phyloP scores from a whole-genome alignment of 2,113 vertebrate species.

The Fulica atra region DNA sequence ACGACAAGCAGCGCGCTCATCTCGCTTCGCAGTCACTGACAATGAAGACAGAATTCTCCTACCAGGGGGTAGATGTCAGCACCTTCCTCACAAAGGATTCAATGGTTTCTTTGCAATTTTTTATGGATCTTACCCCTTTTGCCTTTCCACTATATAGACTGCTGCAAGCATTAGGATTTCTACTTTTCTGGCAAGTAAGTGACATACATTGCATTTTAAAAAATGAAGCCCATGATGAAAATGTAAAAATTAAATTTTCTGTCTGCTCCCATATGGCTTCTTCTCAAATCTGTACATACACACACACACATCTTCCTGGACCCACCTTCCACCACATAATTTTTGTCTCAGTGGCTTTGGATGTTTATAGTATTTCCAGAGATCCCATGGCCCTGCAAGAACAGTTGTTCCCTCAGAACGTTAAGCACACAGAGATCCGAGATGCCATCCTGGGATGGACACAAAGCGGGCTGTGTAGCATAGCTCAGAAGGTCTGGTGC shows the following conservation, averaged over 20 bases:
- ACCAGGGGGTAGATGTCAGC: background rate
- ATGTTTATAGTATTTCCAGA: background rate
- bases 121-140: background rate
- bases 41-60: background rate
- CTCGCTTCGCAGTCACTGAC: background rate
- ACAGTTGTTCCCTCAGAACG: background rate
- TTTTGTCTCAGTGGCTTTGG: background rate
- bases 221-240: accelerated
- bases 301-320: background rate
- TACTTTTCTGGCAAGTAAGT: background rate
- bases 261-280: background rate
- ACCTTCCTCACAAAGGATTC: background rate
- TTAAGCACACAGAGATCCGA: background rate
- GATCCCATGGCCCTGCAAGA: background rate
- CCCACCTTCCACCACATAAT: background rate
- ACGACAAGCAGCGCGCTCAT: background rate
- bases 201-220: background rate
- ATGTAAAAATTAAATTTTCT: background rate
- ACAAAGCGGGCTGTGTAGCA: background rate
- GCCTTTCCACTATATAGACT: background rate
- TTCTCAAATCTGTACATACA: background rate
- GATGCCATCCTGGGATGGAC: background rate
- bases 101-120: background rate
- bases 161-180: background rate
- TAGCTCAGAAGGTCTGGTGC: background rate